These are phyloP conservation scores for Mungos mungo DNA, from an alignment of 2,113 vertebrate species.

Conservation along the genomic window DNA sequence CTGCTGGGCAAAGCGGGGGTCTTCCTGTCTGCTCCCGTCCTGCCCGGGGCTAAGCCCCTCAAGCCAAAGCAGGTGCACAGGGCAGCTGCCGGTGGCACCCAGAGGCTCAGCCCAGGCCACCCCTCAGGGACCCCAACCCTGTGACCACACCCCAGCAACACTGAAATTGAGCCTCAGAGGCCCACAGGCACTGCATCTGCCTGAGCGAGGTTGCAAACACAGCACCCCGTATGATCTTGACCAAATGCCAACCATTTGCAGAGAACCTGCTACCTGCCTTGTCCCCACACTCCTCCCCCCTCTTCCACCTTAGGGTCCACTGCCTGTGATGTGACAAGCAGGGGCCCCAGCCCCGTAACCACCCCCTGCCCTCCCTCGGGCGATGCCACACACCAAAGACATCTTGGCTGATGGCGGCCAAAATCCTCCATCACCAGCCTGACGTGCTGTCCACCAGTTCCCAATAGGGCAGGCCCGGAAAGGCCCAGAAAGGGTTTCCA, in stretches of 20 bases:
- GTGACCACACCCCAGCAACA: neutral
- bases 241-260: neutral
- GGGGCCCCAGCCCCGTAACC: neutral
- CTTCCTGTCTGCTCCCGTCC: neutral
- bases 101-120: neutral
- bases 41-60: neutral
- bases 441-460: neutral
- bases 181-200: neutral
- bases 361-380: neutral
- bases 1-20: neutral
- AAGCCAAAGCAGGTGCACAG: neutral
- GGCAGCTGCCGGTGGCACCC: neutral
- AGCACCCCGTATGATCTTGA: neutral
- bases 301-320: neutral
- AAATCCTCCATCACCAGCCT: neutral
- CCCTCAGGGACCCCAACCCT: neutral
- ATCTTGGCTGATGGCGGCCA: neutral
- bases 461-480: neutral
- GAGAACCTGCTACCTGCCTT: neutral
- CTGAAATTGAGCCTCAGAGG: neutral
- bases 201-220: slow-evolving; percentile 18
- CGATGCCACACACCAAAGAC: neutral
- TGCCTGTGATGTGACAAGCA: neutral
- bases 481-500: neutral
- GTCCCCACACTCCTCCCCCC: neutral